Conservation (phyloP, 1,140 invertebrate genomes). For the Bombus turneri region DNA sequence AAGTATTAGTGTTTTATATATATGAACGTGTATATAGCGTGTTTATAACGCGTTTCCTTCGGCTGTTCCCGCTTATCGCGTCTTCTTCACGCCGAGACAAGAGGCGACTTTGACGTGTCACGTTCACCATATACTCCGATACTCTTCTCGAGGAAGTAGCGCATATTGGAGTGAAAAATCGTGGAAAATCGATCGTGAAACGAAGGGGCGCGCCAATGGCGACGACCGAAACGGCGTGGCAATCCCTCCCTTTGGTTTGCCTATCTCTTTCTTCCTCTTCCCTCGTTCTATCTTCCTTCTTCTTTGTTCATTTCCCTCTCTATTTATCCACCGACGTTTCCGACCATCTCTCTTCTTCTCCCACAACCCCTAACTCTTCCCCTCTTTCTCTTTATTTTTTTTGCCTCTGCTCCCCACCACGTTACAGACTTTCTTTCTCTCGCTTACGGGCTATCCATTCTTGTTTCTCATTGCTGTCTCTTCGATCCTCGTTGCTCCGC, state of each 20-base stretch:
- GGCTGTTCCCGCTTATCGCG: constrained; percentile 19
- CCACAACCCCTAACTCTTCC: not conserved
- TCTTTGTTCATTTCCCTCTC: not conserved
- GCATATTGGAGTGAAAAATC: constrained; percentile 62
- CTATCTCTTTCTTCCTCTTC: not conserved
- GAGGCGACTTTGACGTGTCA: constrained; percentile 29
- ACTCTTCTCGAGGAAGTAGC: constrained; percentile 35
- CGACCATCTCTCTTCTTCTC: not conserved
- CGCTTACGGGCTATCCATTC: not conserved
- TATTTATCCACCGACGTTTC: not conserved
- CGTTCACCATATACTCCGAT: constrained; percentile 25
- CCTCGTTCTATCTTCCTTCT: too few relatives aligned
- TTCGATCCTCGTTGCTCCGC: not conserved
- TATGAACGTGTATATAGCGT: not conserved
- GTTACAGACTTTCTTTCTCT: not conserved
- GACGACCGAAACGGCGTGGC: constrained; percentile 64
- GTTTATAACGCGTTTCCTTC: constrained; percentile 37
- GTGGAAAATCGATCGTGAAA: constrained; percentile 67
- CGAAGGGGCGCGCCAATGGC: constrained; percentile 60
- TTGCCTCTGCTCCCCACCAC: not conserved
- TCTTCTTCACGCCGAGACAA: constrained; percentile 35
- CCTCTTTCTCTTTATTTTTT: constrained; percentile 7
- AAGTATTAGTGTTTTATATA: not conserved
- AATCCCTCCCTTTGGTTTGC: constrained; percentile 3
- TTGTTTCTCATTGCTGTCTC: not conserved